Evolutionary conservation across 1,140 invertebrate species (phyloP).

Genomic region (Drosophila pectinifera): DNA sequence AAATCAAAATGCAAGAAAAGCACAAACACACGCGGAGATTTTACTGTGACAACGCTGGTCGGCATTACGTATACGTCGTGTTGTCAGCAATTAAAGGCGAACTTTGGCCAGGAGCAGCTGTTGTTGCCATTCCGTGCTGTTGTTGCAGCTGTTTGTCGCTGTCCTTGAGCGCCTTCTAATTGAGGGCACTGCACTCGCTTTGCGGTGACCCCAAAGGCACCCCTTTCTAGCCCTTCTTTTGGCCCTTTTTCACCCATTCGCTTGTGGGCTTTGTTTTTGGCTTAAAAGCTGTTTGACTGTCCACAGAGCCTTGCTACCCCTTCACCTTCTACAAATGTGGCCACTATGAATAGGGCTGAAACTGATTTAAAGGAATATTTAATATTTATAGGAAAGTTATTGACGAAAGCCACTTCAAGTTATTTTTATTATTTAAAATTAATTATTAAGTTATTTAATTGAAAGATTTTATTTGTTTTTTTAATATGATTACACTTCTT

Average conservation of each 20-base stretch:
- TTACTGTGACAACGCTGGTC: conserved; percentile 35
- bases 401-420: too few species aligned
- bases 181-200: conserved; percentile 75
- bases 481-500: too few species aligned
- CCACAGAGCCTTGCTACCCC: conserved; percentile 12
- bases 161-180: conserved; percentile 77
- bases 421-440: too few species aligned
- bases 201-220: conserved; percentile 54
- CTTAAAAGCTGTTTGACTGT: conserved; percentile 58
- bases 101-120: conserved; percentile 49
- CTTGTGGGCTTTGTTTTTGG: conserved; percentile 46
- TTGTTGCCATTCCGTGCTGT: conserved; percentile 55
- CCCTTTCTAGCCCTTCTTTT: background rate
- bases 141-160: conserved; percentile 53
- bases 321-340: conserved; percentile 1
- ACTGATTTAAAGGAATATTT: background rate
- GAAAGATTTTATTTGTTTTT: too few species aligned
- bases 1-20: conserved; percentile 50
- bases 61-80: conserved; percentile 49
- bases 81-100: conserved; percentile 66
- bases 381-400: too few species aligned
- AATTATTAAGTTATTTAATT: too few species aligned
- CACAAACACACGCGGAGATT: conserved; percentile 5
- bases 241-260: conserved; percentile 3
- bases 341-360: background rate